A percentile compares a stretch with the other conserved stretches of the same genome.
Evolutionary conservation across 2,113 vertebrate species (phyloP).

Genomic region (Anarrhichthys ocellatus): DNA sequence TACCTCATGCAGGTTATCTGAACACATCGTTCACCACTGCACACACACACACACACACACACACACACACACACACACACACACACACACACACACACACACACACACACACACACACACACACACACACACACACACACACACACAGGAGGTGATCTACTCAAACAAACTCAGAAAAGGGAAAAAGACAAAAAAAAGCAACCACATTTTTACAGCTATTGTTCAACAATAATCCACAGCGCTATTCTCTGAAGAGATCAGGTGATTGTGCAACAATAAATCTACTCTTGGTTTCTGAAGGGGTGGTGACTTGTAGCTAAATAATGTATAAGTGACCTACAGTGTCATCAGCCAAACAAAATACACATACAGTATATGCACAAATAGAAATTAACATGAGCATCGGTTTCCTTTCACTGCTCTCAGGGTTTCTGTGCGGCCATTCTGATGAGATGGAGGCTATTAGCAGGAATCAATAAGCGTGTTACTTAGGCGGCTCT

Average conservation of each 20-base stretch:
- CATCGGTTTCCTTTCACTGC: not conserved
- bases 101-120: conserved; percentile 5
- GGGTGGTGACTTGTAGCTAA: not conserved
- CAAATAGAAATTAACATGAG: not conserved
- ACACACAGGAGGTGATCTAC: not conserved
- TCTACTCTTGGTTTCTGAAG: not conserved
- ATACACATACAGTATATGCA: not conserved
- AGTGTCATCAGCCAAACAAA: conserved; percentile 20
- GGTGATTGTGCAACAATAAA: not conserved
- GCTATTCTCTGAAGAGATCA: not conserved
- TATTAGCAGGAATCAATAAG: conserved; percentile 52
- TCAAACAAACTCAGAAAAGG: not conserved
- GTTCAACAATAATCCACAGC: not conserved
- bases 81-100: not conserved
- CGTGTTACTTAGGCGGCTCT: conserved; percentile 1
- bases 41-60: not conserved
- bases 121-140: not conserved
- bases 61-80: not conserved
- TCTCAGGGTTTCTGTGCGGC: conserved; percentile 9
- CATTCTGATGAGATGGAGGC: conserved; percentile 28
- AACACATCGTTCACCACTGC: not conserved
- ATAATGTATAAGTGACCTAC: not conserved
- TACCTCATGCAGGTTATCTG: not conserved
- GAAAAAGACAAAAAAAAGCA: not conserved
- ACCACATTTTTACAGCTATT: not conserved